Conservation (phyloP, 2,797 vertebrate genomes). For the Sebastes diaconus region DNA sequence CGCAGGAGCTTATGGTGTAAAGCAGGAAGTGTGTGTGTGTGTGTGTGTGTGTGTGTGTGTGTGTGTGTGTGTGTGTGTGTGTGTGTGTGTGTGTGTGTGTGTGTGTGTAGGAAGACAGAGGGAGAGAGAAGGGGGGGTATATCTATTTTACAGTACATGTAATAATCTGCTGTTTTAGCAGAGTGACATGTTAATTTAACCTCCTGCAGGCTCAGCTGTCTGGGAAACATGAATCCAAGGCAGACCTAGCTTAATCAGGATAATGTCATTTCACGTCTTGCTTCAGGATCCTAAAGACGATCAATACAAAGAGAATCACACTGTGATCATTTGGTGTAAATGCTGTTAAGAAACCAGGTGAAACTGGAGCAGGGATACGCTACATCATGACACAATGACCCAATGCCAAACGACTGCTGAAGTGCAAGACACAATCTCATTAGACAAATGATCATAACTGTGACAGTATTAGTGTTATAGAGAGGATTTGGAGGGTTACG, state of each 20-base stretch:
- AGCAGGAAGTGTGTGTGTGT: conserved; percentile 17
- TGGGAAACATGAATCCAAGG: conserved; percentile 43
- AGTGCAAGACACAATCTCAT: neutral
- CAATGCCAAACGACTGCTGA: neutral
- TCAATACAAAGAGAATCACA: conserved; percentile 53
- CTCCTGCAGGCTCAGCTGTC: conserved; percentile 32
- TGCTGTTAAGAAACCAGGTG: conserved; percentile 20
- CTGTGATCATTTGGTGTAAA: conserved; percentile 25
- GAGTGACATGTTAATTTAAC: conserved; percentile 67
- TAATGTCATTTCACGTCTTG: conserved; percentile 43
- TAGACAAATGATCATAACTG: neutral
- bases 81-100: conserved; percentile 6
- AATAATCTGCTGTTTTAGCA: conserved; percentile 51
- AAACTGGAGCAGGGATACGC: neutral
- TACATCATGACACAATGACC: neutral
- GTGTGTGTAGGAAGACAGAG: neutral
- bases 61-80: neutral
- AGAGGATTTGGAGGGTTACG: neutral
- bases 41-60: neutral
- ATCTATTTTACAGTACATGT: conserved; percentile 14
- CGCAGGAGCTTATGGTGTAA: conserved; percentile 40
- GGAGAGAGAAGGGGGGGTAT: neutral
- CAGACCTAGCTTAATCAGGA: conserved; percentile 37
- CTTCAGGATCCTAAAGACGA: conserved; percentile 19
- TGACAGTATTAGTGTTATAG: neutral